Evolutionary conservation across 1,140 invertebrate genomes (phyloP).

Genomic region (Papilio machaon): DNA sequence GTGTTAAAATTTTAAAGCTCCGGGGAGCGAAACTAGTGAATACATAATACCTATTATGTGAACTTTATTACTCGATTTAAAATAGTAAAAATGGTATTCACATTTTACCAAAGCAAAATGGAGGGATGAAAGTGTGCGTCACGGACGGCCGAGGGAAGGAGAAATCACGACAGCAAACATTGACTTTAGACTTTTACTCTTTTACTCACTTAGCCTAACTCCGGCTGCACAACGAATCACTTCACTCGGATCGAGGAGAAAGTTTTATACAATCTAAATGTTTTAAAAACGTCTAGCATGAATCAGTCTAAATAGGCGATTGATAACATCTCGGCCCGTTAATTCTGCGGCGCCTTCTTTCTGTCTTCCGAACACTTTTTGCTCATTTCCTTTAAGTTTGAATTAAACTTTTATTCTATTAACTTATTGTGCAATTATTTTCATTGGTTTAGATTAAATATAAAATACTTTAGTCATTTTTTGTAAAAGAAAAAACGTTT

Average conservation of each 20-base stretch:
- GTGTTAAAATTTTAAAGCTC: slow-evolving; percentile 32
- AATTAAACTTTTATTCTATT: not conserved
- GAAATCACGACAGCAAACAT: slow-evolving; percentile 80
- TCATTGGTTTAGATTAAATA: not conserved
- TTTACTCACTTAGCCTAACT: slow-evolving; percentile 78
- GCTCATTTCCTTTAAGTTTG: not conserved
- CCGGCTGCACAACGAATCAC: slow-evolving; percentile 71
- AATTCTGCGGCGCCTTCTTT: slow-evolving; percentile 51
- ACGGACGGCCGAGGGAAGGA: slow-evolving; percentile 60
- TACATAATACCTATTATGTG: slow-evolving; percentile 36
- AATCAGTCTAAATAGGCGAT: slow-evolving; percentile 58
- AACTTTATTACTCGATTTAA: slow-evolving; percentile 29
- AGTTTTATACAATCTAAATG: slow-evolving; percentile 74
- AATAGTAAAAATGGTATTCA: slow-evolving; percentile 50
- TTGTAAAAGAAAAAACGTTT: not conserved
- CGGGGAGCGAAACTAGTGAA: not conserved
- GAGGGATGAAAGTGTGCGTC: slow-evolving; percentile 56
- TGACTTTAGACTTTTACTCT: slow-evolving; percentile 78
- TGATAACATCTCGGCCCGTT: slow-evolving; percentile 58
- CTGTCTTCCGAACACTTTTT: slow-evolving; percentile 9
- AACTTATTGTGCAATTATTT: not conserved
- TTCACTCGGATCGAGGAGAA: slow-evolving; percentile 66
- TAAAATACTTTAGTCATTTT: not conserved
- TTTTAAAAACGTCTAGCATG: slow-evolving; percentile 65
- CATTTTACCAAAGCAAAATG: slow-evolving; percentile 51